A percentile compares a stretch with the other conserved stretches of the same genome.
phyloP scores from a whole-genome alignment of 1,140 invertebrate species.

The Drosophila mauritiana region DNA sequence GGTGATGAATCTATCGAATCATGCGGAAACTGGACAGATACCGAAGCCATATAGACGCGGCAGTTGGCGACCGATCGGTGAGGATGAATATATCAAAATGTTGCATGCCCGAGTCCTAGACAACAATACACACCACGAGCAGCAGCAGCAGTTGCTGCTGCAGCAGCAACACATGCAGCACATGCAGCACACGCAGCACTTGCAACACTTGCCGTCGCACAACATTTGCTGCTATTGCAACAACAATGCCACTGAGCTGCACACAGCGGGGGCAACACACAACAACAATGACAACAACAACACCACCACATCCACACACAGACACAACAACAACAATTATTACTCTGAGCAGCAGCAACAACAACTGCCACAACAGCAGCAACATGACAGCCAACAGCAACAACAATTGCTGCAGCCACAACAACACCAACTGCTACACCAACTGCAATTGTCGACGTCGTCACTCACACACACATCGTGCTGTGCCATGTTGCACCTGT shows the following conservation, averaged over 20 bases:
- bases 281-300: constrained; percentile 34
- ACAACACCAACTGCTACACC: constrained; percentile 40
- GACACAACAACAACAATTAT: constrained; percentile 33
- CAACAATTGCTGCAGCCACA: constrained; percentile 40
- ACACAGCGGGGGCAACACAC: neutral
- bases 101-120: constrained; percentile 83
- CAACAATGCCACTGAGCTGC: constrained; percentile 13
- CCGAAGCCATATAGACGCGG: constrained; percentile 96
- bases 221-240: constrained; percentile 60
- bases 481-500: constrained; percentile 82
- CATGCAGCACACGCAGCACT: constrained; percentile 3
- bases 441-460: constrained; percentile 49
- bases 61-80: constrained; percentile 95
- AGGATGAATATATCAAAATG: constrained; percentile 84
- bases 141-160: constrained; percentile 33
- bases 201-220: constrained; percentile 6
- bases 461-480: constrained; percentile 61
- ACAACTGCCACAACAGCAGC: constrained; percentile 18
- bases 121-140: constrained; percentile 54
- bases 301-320: constrained; percentile 4
- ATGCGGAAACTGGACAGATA: constrained; percentile 97
- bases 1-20: constrained; percentile 96
- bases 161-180: constrained; percentile 23
- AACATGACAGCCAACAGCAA: constrained; percentile 23
- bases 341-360: constrained; percentile 14